Evolutionary conservation across 2,888 invertebrate species (phyloP).

Genomic region (Hirtodrosophila duncani): DNA sequence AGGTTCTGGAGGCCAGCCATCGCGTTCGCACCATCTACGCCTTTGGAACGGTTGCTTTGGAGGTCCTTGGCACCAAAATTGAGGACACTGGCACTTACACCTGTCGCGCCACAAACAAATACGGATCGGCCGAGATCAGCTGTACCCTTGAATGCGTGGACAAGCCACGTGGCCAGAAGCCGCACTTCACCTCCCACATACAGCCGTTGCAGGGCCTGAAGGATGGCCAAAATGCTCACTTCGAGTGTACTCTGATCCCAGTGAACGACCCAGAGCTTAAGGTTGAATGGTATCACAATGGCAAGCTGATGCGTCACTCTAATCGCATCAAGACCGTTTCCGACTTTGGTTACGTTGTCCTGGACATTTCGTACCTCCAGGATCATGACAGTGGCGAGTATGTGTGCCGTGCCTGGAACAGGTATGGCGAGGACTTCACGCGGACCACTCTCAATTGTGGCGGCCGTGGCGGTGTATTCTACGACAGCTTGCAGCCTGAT

Average conservation of each 20-base stretch:
- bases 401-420: conserved; percentile 93
- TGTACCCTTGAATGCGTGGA: conserved; percentile 90
- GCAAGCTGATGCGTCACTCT: conserved; percentile 91
- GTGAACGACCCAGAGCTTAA: conserved; percentile 95
- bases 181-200: conserved; percentile 92
- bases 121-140: conserved; percentile 92
- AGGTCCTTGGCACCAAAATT: conserved; percentile 95
- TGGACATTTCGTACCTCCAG: conserved; percentile 96
- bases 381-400: conserved; percentile 96
- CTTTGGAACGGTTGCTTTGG: conserved; percentile 97
- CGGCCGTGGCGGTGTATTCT: conserved; percentile 91
- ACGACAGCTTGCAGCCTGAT: conserved; percentile 93
- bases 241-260: conserved; percentile 95
- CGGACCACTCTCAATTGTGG: conserved; percentile 90
- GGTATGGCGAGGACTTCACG: conserved; percentile 93
- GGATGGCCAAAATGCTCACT: conserved; percentile 96
- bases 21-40: conserved; percentile 95
- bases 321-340: conserved; percentile 95
- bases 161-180: conserved; percentile 90
- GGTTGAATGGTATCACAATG: conserved; percentile 98
- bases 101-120: conserved; percentile 92
- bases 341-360: conserved; percentile 95
- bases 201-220: conserved; percentile 89
- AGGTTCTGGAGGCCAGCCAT: conserved; percentile 91
- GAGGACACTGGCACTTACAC: conserved; percentile 94